A percentile compares a stretch with the other conserved stretches of the same genome.
These are phyloP conservation scores for Dendroctonus ponderosae DNA, from an alignment of 1,140 invertebrate genomes.

Conservation along the genomic window DNA sequence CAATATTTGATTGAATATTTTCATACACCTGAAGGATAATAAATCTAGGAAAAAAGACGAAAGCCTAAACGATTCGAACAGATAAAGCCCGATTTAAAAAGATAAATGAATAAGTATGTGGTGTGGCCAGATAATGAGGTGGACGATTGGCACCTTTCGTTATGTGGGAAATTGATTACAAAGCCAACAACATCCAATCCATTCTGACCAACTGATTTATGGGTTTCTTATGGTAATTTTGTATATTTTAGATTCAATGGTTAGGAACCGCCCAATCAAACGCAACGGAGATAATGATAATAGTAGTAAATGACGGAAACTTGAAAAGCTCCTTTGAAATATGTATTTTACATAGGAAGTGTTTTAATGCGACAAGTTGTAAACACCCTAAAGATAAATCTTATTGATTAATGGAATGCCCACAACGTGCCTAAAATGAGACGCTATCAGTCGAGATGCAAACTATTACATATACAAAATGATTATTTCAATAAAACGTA, in stretches of 20 bases:
- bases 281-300: neutral
- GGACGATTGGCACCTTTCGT: constrained; percentile 29
- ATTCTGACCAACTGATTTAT: constrained; percentile 35
- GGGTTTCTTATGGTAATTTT: constrained; percentile 35
- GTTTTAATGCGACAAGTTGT: too few species aligned
- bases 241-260: constrained; percentile 33
- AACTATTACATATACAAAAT: too few species aligned
- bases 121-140: constrained; percentile 31
- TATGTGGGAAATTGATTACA: constrained; percentile 39
- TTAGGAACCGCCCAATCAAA: constrained; percentile 12
- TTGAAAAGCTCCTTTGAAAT: neutral
- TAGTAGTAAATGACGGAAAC: neutral
- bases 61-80: constrained; percentile 18
- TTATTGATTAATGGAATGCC: too few species aligned
- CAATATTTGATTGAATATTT: too few species aligned
- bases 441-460: too few species aligned
- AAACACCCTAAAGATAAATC: too few species aligned
- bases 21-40: neutral
- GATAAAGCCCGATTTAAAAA: constrained; percentile 29
- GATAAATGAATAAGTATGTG: constrained; percentile 26
- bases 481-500: too few species aligned
- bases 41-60: constrained; percentile 3
- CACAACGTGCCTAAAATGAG: too few species aligned
- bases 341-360: too few species aligned
- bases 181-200: constrained; percentile 32